Conservation (phyloP, 2,797 vertebrate species). For the Catharus ustulatus region DNA sequence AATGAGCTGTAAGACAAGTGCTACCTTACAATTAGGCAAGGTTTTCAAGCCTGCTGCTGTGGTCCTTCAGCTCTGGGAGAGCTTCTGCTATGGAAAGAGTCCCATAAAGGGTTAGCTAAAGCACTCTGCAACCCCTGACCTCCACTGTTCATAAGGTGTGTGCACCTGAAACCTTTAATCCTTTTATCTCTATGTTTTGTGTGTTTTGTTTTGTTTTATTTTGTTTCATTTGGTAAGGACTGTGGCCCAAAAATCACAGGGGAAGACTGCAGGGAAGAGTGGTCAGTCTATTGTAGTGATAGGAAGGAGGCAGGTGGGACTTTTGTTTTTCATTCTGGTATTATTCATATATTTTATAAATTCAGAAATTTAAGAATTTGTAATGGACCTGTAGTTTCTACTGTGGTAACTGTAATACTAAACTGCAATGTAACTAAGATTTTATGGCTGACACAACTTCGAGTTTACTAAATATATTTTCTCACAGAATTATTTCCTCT, state of each 20-base stretch:
- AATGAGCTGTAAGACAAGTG: neutral
- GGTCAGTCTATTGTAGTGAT: neutral
- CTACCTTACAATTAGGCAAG: conserved; percentile 1
- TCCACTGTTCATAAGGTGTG: neutral
- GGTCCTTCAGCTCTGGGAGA: neutral
- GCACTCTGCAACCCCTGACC: neutral
- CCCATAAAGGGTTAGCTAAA: neutral
- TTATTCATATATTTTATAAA: neutral
- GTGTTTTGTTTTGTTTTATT: neutral
- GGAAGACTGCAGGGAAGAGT: neutral
- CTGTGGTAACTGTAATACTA: neutral
- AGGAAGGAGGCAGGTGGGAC: neutral
- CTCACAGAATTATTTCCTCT: neutral
- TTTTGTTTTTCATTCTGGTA: neutral
- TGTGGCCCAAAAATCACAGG: neutral
- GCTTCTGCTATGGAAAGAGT: neutral
- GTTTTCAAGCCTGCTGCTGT: neutral
- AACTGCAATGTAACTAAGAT: neutral
- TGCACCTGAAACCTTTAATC: neutral
- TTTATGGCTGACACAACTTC: neutral
- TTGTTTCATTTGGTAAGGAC: neutral
- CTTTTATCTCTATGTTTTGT: neutral
- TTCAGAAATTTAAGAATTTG: neutral
- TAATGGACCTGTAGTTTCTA: neutral
- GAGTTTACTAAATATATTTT: neutral